phyloP scores from a whole-genome alignment of 2,888 invertebrate species.

The Orthosia incerta region DNA sequence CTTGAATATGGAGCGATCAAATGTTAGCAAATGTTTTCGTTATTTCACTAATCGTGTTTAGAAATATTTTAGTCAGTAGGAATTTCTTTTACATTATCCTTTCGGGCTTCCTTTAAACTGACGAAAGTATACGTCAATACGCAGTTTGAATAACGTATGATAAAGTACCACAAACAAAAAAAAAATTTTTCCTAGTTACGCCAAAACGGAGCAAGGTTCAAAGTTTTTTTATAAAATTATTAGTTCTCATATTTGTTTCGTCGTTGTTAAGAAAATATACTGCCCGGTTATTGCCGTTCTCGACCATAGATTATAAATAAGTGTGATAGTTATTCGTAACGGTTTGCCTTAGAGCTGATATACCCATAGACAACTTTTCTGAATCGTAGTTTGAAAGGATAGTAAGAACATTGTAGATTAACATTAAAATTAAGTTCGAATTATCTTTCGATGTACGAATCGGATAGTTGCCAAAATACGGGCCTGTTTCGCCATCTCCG shows the following conservation, averaged over 20 bases:
- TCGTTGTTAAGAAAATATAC: conserved; percentile 70
- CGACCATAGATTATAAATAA: conserved; percentile 63
- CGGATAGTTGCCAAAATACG: conserved; percentile 8
- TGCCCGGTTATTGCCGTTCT: conserved; percentile 71
- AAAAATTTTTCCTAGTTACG: conserved; percentile 51
- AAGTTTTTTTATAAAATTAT: conserved; percentile 34
- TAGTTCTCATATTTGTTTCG: conserved; percentile 48
- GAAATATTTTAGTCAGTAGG: background rate
- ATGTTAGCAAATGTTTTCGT: background rate
- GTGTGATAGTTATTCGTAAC: conserved; percentile 59
- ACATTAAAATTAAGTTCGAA: conserved; percentile 32
- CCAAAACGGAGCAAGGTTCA: conserved; percentile 34
- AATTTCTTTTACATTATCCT: conserved; percentile 18
- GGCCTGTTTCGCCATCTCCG: conserved; percentile 2
- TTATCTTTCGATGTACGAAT: conserved; percentile 17
- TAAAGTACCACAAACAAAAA: background rate
- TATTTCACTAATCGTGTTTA: conserved; percentile 1
- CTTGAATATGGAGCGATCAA: background rate
- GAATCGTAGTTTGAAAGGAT: conserved; percentile 25
- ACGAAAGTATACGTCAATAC: conserved; percentile 8
- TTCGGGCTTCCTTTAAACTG: conserved; percentile 40
- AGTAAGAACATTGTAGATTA: conserved; percentile 24
- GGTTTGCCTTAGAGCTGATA: conserved; percentile 56
- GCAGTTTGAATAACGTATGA: background rate
- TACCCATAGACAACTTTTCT: conserved; percentile 27